These are phyloP conservation scores for Glaucidium brasilianum DNA, from an alignment of 2,113 vertebrate genomes.

Conservation along the genomic window DNA sequence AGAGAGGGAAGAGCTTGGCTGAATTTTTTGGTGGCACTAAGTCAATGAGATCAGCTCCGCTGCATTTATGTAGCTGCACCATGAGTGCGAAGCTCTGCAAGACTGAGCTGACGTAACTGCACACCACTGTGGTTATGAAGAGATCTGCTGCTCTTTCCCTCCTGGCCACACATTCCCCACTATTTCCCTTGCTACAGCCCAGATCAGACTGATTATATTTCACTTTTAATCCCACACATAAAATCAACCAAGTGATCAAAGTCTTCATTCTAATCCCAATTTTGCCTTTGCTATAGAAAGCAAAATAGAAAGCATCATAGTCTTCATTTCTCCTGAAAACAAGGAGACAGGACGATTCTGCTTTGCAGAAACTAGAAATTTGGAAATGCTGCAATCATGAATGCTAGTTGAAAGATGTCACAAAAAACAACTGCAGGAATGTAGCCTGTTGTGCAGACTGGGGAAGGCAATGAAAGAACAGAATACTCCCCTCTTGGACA, in stretches of 20 bases:
- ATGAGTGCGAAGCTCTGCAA: fast-evolving
- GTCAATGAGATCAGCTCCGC: neutral
- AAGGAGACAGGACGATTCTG: neutral
- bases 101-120: neutral
- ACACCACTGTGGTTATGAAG: neutral
- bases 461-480: neutral
- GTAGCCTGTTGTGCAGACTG: neutral
- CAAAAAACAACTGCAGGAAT: neutral
- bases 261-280: neutral
- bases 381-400: neutral
- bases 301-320: too few relatives aligned
- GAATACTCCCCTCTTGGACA: neutral
- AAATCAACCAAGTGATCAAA: neutral
- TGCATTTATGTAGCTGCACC: neutral
- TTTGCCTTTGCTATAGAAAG: neutral
- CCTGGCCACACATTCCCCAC: neutral
- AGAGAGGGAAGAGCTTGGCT: neutral
- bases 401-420: neutral
- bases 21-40: neutral
- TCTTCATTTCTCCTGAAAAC: neutral
- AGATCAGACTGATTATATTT: neutral
- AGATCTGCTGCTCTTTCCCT: neutral
- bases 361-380: neutral
- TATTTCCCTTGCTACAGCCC: neutral
- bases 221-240: neutral